These are phyloP conservation scores for Calosoma granatense DNA, from an alignment of 1,140 invertebrate genomes.

Conservation along the genomic window DNA sequence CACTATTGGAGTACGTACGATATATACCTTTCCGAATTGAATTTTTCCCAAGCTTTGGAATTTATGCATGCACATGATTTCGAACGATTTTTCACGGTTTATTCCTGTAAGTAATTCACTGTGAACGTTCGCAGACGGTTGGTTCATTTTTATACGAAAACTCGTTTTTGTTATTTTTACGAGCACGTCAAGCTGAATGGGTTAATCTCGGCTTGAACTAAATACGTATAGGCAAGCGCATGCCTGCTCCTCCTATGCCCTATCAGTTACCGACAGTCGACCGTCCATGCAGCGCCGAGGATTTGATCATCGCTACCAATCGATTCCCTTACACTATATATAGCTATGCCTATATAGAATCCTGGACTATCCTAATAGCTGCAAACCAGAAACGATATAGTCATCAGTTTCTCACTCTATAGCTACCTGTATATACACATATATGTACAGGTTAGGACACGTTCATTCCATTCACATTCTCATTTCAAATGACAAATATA, in stretches of 20 bases:
- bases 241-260: no score
- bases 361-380: not conserved
- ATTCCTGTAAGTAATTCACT: not conserved
- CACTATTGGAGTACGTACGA: no score
- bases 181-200: not conserved
- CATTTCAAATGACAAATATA: no score
- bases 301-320: not conserved
- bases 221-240: not conserved
- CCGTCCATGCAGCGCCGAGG: not conserved
- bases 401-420: no score
- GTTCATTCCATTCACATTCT: no score
- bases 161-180: not conserved
- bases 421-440: no score
- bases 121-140: no score
- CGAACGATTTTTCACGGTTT: not conserved
- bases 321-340: not conserved
- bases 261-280: no score
- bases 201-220: not conserved
- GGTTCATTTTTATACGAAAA: not conserved
- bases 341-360: not conserved
- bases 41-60: not conserved
- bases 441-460: no score
- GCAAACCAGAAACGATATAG: not conserved
- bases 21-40: no score
- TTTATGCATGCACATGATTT: not conserved